A percentile compares a stretch with the other conserved stretches of the same genome.
phyloP scores from a whole-genome alignment of 2,888 invertebrate species.

The Eledone cirrhosa region DNA sequence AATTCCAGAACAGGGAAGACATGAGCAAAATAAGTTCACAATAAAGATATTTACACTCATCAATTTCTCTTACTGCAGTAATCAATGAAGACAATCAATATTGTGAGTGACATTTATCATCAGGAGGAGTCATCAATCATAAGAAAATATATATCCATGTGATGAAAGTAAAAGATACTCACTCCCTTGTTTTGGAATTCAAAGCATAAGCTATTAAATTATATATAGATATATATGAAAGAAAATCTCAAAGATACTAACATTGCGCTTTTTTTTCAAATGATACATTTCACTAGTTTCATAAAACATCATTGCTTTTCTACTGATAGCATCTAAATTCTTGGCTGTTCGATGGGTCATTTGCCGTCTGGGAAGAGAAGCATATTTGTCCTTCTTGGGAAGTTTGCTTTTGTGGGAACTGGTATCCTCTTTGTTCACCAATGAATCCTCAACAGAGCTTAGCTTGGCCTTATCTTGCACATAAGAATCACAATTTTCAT shows the following conservation, averaged over 20 bases:
- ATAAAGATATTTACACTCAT: no score
- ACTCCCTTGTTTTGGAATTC: no score
- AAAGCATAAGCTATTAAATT: no score
- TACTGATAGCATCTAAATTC: constrained; percentile 57
- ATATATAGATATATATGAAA: no score
- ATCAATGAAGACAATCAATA: no score
- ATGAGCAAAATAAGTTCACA: no score
- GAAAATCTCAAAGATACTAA: not conserved
- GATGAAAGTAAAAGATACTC: no score
- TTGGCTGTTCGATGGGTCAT: constrained; percentile 54
- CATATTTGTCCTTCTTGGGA: constrained; percentile 34
- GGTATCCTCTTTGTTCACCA: constrained; percentile 4
- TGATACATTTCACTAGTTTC: constrained; percentile 50
- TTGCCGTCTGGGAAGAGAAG: constrained; percentile 49
- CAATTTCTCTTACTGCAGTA: no score
- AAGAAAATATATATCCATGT: no score
- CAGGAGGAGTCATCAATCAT: no score
- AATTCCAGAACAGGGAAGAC: no score
- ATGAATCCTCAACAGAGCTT: not conserved
- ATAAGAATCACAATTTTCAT: not conserved
- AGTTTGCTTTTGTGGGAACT: not conserved
- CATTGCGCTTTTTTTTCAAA: constrained; percentile 39
- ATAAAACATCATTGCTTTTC: constrained; percentile 49
- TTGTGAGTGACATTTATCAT: no score
- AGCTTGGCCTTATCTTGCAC: not conserved